Evolutionary conservation across 2,888 invertebrate species (phyloP), one percentile per base, ranked within the genome.

Genomic region (Ophioninae sp.): DNA sequence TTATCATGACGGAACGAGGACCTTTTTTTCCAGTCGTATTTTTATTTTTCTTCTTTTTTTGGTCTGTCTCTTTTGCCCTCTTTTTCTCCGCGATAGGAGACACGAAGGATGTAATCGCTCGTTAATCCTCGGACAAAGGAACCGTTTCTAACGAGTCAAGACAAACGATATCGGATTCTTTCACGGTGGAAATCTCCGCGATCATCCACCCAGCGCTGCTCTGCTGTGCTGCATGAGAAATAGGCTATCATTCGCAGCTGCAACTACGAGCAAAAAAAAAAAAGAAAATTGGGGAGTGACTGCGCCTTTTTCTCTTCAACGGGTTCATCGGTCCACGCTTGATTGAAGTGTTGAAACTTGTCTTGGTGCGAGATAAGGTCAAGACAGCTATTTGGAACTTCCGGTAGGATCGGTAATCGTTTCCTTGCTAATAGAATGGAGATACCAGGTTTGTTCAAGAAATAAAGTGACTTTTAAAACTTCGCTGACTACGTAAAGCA

Each of bases 81-180:
- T 50, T 67, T 74, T 69, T 75, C 56, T 78, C 74, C 41, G 23
- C 69, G 67, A 75, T 74, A 75, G 78, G 64, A 80, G 64, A 78
- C 44, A 61, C 70, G 77, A 72, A 75, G 76, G 82, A 85, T 84
- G 79, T 82, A 81, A 84, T 84, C 72, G 78, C 82, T 84, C 84
- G 84, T 85, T 85, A 84, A 84, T 84, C 84, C 81, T 56, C 56
- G 75, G 62, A 82, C 70, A 80, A 82, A 80, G 82, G 84, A 82
- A 44, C 37, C 82, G 64, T 80, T 82, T 57, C 73, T 75, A 69
- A 61, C 50, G 79, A 75, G 82, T 82, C 75, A 75, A 82, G 79
- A 75, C 74, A 82, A 82, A 82, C 82, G 82, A 82, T 64, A 59
- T 75, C 50, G 61, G 75, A 79, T 82, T 82, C 82, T 61, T 77